phyloP scores from a whole-genome alignment of 2,888 invertebrate species.

The Aricia artaxerxes region DNA sequence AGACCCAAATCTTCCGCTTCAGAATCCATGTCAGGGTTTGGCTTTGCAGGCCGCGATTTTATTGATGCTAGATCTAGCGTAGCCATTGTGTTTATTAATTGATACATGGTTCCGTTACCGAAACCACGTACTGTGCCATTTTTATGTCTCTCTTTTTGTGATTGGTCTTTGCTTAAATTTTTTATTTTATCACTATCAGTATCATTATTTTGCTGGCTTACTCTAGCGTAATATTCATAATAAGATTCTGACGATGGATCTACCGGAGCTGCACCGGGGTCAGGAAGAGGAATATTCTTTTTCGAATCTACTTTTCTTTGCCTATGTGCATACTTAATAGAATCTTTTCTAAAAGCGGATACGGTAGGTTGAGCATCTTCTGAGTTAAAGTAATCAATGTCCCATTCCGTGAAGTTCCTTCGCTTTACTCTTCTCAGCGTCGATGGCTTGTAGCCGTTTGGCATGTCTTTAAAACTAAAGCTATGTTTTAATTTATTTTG shows the following conservation, averaged over 20 bases:
- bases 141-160: constrained; percentile 56
- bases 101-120: constrained; percentile 64
- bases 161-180: constrained; percentile 59
- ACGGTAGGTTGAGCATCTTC: constrained; percentile 65
- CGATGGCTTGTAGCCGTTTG: constrained; percentile 82
- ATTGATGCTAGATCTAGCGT: constrained; percentile 69
- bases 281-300: constrained; percentile 68
- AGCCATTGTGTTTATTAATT: constrained; percentile 74
- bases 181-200: constrained; percentile 75
- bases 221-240: constrained; percentile 76
- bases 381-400: constrained; percentile 68
- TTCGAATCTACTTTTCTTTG: constrained; percentile 73
- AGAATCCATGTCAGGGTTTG: constrained; percentile 59
- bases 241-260: constrained; percentile 76
- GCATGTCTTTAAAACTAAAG: constrained; percentile 81
- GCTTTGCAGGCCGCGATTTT: constrained; percentile 63
- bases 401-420: constrained; percentile 81
- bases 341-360: constrained; percentile 74
- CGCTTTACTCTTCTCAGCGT: constrained; percentile 79
- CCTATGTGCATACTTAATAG: constrained; percentile 75
- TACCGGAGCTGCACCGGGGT: constrained; percentile 70
- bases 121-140: constrained; percentile 44
- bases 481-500: constrained; percentile 78
- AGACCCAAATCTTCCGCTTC: constrained; percentile 74
- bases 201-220: constrained; percentile 75